These are phyloP conservation scores for Pimpla rufipes DNA, from an alignment of 2,888 invertebrate genomes.

Conservation along the genomic window DNA sequence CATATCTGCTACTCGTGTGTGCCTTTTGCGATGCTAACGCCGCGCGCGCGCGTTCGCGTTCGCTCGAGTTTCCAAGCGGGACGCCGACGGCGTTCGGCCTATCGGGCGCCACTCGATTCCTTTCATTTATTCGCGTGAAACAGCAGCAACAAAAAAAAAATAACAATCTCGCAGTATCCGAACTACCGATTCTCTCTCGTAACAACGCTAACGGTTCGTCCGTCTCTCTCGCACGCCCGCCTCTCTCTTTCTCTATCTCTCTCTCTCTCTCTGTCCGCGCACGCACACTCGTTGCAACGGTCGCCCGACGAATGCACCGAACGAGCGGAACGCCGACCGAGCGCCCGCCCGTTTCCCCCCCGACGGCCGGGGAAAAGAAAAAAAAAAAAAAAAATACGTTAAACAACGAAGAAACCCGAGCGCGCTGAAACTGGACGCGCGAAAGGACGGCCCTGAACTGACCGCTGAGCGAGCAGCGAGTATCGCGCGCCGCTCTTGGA, in stretches of 20 bases:
- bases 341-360: background rate
- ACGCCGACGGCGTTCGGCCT: slow-evolving; percentile 22
- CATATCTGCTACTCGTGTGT: slow-evolving; percentile 22
- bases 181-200: too few relatives aligned
- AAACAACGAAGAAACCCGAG: slow-evolving; percentile 15
- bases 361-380: too few relatives aligned
- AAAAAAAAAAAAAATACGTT: background rate
- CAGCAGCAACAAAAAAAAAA: too few relatives aligned
- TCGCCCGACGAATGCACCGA: background rate
- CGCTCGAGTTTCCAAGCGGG: slow-evolving; percentile 11
- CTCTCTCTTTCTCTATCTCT: too few relatives aligned
- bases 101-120: background rate
- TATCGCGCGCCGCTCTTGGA: slow-evolving; percentile 51
- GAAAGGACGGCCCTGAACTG: slow-evolving; percentile 71
- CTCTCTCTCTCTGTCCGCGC: background rate
- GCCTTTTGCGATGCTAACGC: too few relatives aligned
- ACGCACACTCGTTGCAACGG: background rate
- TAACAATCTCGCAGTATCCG: too few relatives aligned
- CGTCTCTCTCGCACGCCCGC: too few relatives aligned
- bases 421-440: slow-evolving; percentile 57
- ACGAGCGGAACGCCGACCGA: too few relatives aligned
- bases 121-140: background rate
- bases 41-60: background rate
- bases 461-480: slow-evolving; percentile 68
- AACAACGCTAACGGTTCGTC: too few relatives aligned